Evolutionary conservation across 2,797 vertebrate species (phyloP).

Genomic region (Pipistrellus nathusii): DNA sequence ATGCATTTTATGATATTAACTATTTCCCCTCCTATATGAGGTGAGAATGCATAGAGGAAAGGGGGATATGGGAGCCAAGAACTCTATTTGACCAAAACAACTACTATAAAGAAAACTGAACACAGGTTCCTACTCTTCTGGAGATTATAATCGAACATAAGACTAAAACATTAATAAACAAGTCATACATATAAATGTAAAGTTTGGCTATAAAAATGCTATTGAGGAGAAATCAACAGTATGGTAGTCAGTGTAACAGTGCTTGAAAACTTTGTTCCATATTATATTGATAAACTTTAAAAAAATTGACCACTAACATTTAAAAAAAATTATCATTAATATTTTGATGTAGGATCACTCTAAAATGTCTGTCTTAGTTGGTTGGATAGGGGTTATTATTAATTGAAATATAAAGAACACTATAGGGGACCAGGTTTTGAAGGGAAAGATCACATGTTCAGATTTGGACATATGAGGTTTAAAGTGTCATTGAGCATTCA

Average conservation of each 20-base stretch:
- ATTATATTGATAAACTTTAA: not conserved
- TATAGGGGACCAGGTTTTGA: not conserved
- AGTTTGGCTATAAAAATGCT: not conserved
- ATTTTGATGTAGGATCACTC: constrained; percentile 21
- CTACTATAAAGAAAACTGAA: constrained; percentile 1
- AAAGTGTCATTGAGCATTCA: not conserved
- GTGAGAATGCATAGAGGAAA: not conserved
- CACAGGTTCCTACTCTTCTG: not conserved
- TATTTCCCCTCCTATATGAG: not conserved
- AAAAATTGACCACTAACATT: constrained; percentile 49
- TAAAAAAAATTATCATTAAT: constrained; percentile 40
- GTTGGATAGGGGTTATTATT: not conserved
- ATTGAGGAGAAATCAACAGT: not conserved
- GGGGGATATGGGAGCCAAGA: not conserved
- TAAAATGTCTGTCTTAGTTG: constrained; percentile 14
- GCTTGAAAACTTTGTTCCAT: constrained; percentile 38
- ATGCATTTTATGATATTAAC: not conserved
- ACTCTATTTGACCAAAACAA: not conserved
- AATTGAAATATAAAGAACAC: constrained; percentile 9
- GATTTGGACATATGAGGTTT: not conserved
- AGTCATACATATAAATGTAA: constrained; percentile 37
- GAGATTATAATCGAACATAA: not conserved
- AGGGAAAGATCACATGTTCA: constrained; percentile 17
- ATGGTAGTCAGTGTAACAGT: not conserved
- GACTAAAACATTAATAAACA: constrained; percentile 23